A percentile compares a stretch with the other conserved stretches of the same genome.
Evolutionary conservation across 1,140 invertebrate species (phyloP).

Genomic region (Drosophila kohkoa): DNA sequence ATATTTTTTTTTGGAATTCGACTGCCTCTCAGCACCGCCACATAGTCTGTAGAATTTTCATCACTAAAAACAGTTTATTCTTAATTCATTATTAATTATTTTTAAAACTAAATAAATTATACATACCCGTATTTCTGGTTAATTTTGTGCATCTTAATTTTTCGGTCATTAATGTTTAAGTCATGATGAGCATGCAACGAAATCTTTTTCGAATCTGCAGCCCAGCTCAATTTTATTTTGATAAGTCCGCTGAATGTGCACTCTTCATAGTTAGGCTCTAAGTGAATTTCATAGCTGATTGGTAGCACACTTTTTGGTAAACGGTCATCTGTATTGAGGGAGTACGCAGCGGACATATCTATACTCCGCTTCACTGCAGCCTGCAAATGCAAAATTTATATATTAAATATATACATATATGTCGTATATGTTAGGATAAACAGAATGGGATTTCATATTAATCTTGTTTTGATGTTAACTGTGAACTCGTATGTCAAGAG

Average conservation of each 20-base stretch:
- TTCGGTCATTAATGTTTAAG: conserved; percentile 85
- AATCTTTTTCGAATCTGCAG: conserved; percentile 86
- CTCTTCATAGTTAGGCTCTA: conserved; percentile 87
- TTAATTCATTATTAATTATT: no score
- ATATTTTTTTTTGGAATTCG: conserved; percentile 86
- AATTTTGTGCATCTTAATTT: conserved; percentile 66
- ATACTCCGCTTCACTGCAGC: conserved; percentile 85
- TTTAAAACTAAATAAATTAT: no score
- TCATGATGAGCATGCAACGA: conserved; percentile 88
- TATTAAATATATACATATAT: no score
- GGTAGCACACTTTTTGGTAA: conserved; percentile 87
- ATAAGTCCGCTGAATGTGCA: conserved; percentile 87
- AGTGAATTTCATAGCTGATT: conserved; percentile 87
- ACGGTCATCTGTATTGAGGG: conserved; percentile 86
- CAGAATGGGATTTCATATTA: no score
- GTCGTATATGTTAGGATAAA: no score
- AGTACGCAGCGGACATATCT: conserved; percentile 87
- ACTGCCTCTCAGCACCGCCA: conserved; percentile 65
- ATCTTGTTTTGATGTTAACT: no score
- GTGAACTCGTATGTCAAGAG: no score
- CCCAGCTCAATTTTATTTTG: conserved; percentile 87
- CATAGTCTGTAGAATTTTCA: background rate
- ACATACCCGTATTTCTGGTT: conserved; percentile 75
- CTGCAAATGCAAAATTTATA: conserved; percentile 21
- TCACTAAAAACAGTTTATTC: conserved; percentile 20